Conservation (phyloP, 1,140 invertebrate species). For the Ditylenchus dipsaci region DNA sequence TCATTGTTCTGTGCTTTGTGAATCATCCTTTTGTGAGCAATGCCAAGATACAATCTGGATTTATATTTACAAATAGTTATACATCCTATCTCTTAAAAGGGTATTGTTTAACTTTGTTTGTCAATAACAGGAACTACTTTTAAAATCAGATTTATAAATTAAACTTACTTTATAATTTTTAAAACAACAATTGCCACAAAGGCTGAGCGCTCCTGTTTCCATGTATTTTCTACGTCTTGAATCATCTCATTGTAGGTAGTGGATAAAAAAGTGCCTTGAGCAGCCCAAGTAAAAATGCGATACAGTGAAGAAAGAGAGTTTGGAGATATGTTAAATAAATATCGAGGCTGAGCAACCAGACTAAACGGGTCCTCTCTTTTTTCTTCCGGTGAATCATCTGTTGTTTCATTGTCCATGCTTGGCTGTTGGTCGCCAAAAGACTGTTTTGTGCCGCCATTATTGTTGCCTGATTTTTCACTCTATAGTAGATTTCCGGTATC, state of each 20-base stretch:
- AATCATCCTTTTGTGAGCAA: constrained; percentile 18
- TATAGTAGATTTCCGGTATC: constrained; percentile 86
- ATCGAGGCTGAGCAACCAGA: background rate
- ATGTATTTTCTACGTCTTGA: constrained; percentile 3
- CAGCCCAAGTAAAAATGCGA: constrained; percentile 70
- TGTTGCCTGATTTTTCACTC: constrained; percentile 64
- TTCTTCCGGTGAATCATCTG: background rate
- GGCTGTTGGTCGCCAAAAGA: background rate
- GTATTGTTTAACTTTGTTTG: too few relatives aligned
- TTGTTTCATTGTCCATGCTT: background rate
- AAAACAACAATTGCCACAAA: constrained; percentile 41
- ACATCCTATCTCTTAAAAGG: too few relatives aligned
- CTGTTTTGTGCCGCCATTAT: background rate
- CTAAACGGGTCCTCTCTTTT: background rate
- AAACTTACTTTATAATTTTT: constrained; percentile 26
- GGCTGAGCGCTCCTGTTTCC: constrained; percentile 39
- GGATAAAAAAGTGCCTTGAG: constrained; percentile 59
- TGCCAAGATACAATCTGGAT: constrained; percentile 27
- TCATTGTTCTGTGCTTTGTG: too few relatives aligned
- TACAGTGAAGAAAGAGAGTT: background rate
- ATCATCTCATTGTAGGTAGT: background rate
- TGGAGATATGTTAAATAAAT: background rate
- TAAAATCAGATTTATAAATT: too few relatives aligned
- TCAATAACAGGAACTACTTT: too few relatives aligned
- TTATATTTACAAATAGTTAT: too few relatives aligned